A percentile compares a stretch with the other conserved stretches of the same genome.
Conservation (phyloP, 2,113 vertebrate genomes). For the Hepsetus odoe region DNA sequence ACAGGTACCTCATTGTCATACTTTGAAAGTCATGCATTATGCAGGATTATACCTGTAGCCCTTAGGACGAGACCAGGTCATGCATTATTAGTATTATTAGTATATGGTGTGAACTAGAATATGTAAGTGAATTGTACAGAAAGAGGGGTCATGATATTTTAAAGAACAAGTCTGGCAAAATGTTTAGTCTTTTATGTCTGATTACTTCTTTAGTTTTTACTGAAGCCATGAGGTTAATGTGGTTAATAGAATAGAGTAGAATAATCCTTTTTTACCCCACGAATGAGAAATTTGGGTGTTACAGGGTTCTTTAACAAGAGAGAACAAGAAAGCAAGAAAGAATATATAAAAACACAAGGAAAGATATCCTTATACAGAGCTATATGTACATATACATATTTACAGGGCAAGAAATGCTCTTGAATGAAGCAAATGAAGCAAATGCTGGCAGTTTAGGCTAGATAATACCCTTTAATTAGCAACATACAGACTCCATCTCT, state of each 20-base stretch:
- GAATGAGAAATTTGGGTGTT: too few species aligned
- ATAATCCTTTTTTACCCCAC: too few species aligned
- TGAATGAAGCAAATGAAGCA: too few species aligned
- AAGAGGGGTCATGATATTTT: neutral
- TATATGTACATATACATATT: too few species aligned
- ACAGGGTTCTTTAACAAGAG: too few species aligned
- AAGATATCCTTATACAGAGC: too few species aligned
- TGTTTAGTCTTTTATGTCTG: neutral
- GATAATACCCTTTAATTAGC: neutral
- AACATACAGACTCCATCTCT: neutral
- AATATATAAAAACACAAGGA: too few species aligned
- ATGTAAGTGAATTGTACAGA: neutral
- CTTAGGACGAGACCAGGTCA: neutral
- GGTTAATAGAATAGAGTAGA: neutral
- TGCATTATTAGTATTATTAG: neutral
- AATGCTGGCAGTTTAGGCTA: too few species aligned
- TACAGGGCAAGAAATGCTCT: too few species aligned
- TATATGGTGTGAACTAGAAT: neutral
- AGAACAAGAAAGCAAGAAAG: too few species aligned
- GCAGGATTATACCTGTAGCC: neutral
- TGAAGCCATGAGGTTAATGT: neutral
- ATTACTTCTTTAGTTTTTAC: neutral
- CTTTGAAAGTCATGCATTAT: neutral
- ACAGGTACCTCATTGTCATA: slow-evolving; percentile 80
- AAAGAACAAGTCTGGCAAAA: too few species aligned